Conservation (phyloP, 2,113 vertebrate genomes). For the Pardalotus punctatus region DNA sequence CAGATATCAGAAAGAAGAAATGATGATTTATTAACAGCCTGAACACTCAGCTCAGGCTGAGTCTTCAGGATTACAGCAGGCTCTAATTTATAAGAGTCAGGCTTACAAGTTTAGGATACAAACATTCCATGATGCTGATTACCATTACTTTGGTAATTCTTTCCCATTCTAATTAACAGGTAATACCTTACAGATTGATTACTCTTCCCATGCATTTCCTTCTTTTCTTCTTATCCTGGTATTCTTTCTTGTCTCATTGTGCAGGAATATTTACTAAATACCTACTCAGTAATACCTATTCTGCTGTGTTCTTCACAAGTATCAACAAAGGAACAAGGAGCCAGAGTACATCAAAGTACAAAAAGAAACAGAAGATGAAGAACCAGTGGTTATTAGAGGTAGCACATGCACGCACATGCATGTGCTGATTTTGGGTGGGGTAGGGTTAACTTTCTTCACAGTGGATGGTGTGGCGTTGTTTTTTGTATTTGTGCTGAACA, state of each 20-base stretch:
- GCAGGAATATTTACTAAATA: neutral
- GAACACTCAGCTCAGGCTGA: neutral
- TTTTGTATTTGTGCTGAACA: neutral
- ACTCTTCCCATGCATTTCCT: neutral
- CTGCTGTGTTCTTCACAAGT: neutral
- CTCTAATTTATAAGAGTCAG: neutral
- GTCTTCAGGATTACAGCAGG: neutral
- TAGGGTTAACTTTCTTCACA: neutral
- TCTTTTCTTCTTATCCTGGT: neutral
- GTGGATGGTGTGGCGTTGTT: neutral
- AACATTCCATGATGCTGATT: neutral
- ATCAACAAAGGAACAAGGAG: neutral
- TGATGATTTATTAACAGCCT: neutral
- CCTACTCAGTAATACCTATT: neutral
- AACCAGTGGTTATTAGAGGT: neutral
- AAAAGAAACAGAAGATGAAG: neutral
- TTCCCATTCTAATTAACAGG: neutral
- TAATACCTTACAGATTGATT: neutral
- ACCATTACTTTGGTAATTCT: neutral
- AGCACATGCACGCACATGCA: accelerated
- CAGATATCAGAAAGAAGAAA: neutral
- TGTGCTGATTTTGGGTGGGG: neutral
- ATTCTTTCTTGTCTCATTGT: neutral
- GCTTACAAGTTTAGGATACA: neutral
- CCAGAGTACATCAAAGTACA: neutral